Evolutionary conservation across 2,888 invertebrate genomes (phyloP).

Genomic region (Periphyllus acericola): DNA sequence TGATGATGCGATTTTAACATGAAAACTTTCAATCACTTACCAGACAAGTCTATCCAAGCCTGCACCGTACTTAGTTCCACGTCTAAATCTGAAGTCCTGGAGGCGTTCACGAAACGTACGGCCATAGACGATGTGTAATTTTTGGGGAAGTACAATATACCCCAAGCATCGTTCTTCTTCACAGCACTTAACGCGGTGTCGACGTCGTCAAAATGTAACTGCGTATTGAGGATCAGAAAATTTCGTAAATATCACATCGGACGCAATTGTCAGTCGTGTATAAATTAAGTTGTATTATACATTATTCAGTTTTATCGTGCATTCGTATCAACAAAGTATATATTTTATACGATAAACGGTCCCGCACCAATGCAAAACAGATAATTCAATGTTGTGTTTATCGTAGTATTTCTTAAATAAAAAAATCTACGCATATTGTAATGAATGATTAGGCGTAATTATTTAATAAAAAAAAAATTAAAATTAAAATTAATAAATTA

Average conservation of each 20-base stretch:
- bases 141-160: constrained; percentile 63
- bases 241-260: not conserved
- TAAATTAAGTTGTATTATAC: not conserved
- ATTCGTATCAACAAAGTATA: no score
- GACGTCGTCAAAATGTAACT: constrained; percentile 64
- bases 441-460: no score
- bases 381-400: no score
- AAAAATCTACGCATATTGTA: no score
- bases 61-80: constrained; percentile 63
- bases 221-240: not conserved
- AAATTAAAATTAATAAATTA: no score
- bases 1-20: no score
- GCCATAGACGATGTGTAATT: constrained; percentile 63
- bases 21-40: constrained; percentile 59
- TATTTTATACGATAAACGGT: no score
- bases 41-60: constrained; percentile 64
- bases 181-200: constrained; percentile 64
- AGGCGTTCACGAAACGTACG: constrained; percentile 62
- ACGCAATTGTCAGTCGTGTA: no score
- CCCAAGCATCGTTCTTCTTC: constrained; percentile 64
- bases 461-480: no score
- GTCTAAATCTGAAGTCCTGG: constrained; percentile 49
- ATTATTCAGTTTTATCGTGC: no score
- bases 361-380: no score
- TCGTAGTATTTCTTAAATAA: not conserved